Base-by-base conservation (phyloP, 2,797 vertebrate species). In the Agapornis canus region DNA sequence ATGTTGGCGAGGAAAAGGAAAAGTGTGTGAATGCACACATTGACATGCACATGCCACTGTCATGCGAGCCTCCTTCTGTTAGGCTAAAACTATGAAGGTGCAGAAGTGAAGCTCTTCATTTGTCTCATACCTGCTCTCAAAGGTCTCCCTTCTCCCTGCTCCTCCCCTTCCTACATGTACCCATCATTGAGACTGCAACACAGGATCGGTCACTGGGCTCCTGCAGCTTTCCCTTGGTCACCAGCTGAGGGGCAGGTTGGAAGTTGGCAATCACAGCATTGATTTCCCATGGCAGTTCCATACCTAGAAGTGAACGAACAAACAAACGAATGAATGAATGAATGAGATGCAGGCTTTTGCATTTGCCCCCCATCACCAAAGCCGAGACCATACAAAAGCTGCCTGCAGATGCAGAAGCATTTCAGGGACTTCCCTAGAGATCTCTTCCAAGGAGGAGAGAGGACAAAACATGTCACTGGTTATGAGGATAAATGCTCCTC, bases 41-140 rank as follows among this genome's bases (percentile, higher is more conserved):
- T 37, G 18, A 5, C 21, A 2, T 3, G 22, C 12, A 13, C 17
- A 0, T 20, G 26, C 7, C 27, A 3, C 27, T 48, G 45, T 2
- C 56, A 15, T 1, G 32, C 43, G 37, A 68, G 20, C 23, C 15
- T 48, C 25, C 11, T 32, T 40, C 63, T 2, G 0, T 35, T 29
- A 17, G n/a, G 40, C 15, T 68, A 26, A 72, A 76, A 52, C 13
- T 37, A 40, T 3, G 9, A 6, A 66, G 31, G 17, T 29, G 8
- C 29, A 9, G 43, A 35, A 42, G 25, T 35, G 71, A n/a, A 78
- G 31, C 21, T 56, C 13, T 32, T 56, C n/a, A 32, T 32, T 32
- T 56, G n/a, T 23, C 54, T 56, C 21, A 32, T 16, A 16, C n/a
- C 16, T 21, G 11, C 8, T 31, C n/a, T 45, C 2, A 0, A 37